phyloP scores from a whole-genome alignment of 2,797 vertebrate species.

The Labeo calbasu region DNA sequence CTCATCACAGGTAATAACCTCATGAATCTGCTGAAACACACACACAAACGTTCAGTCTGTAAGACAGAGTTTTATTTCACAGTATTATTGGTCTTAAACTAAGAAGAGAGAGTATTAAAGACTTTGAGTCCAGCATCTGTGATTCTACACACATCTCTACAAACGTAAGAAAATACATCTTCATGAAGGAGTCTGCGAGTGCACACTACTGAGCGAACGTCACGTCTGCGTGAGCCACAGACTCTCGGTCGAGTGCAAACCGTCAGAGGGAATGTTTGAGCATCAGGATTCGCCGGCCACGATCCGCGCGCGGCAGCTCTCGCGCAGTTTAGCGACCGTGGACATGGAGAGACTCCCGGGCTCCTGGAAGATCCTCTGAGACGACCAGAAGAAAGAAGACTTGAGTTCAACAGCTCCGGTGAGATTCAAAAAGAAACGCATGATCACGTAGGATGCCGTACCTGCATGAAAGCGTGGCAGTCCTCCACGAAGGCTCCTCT shows the following conservation, averaged over 20 bases:
- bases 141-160: slow-evolving; percentile 3
- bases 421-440: neutral
- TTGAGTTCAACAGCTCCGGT: no score
- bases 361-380: slow-evolving; percentile 83
- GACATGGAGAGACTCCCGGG: slow-evolving; percentile 87
- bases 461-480: slow-evolving; percentile 96
- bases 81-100: slow-evolving; percentile 24
- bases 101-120: neutral
- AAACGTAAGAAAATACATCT: slow-evolving; percentile 33
- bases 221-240: no score
- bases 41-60: neutral
- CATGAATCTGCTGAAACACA: neutral
- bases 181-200: neutral
- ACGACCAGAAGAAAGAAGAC: neutral
- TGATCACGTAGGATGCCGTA: slow-evolving; percentile 57
- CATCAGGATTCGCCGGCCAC: slow-evolving; percentile 71
- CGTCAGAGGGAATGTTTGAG: slow-evolving; percentile 68
- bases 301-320: slow-evolving; percentile 76
- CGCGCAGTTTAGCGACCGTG: slow-evolving; percentile 84
- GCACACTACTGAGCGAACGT: neutral
- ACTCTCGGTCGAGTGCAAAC: slow-evolving; percentile 24
- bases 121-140: neutral
- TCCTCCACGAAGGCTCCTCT: slow-evolving; percentile 86
- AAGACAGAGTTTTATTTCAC: slow-evolving; percentile 15
- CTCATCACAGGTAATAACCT: no score